A percentile compares a stretch with the other conserved stretches of the same genome.
These are phyloP conservation scores for Platyscapa corneri DNA, from an alignment of 1,140 invertebrate species.

Conservation along the genomic window DNA sequence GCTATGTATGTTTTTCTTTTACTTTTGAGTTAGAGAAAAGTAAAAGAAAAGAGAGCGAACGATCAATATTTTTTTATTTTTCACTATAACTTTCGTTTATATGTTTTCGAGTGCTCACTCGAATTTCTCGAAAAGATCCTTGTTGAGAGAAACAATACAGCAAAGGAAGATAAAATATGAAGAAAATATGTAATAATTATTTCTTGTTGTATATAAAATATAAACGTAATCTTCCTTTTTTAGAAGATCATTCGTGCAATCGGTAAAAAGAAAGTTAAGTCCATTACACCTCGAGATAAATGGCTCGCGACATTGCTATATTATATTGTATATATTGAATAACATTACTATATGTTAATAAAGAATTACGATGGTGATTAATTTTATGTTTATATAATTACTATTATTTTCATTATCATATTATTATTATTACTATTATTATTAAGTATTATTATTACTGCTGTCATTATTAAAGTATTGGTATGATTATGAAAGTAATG, in stretches of 20 bases:
- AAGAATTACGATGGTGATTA: constrained; percentile 65
- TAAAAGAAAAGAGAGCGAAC: constrained; percentile 50
- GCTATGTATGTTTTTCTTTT: background rate
- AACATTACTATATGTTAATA: constrained; percentile 64
- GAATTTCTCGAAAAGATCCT: constrained; percentile 51
- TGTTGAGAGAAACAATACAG: constrained; percentile 49
- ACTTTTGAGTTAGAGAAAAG: constrained; percentile 35
- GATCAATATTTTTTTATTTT: constrained; percentile 56
- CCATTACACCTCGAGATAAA: constrained; percentile 56
- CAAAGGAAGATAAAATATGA: constrained; percentile 3
- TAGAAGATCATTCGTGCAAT: constrained; percentile 60
- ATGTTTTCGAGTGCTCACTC: constrained; percentile 51
- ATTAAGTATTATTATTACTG: constrained; percentile 53
- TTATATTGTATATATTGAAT: constrained; percentile 69
- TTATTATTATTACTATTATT: constrained; percentile 51
- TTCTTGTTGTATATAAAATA: constrained; percentile 59
- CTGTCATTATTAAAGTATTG: constrained; percentile 54
- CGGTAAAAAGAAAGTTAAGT: constrained; percentile 55
- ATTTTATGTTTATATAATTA: constrained; percentile 61
- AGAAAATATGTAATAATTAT: constrained; percentile 59
- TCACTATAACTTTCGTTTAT: constrained; percentile 56
- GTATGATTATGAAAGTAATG: constrained; percentile 52
- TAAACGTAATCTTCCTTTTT: constrained; percentile 56
- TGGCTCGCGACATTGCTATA: constrained; percentile 64
- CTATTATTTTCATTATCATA: background rate